These are phyloP conservation scores for Apodemus speciosus DNA, from an alignment of 2,113 vertebrate genomes.

Conservation along the genomic window DNA sequence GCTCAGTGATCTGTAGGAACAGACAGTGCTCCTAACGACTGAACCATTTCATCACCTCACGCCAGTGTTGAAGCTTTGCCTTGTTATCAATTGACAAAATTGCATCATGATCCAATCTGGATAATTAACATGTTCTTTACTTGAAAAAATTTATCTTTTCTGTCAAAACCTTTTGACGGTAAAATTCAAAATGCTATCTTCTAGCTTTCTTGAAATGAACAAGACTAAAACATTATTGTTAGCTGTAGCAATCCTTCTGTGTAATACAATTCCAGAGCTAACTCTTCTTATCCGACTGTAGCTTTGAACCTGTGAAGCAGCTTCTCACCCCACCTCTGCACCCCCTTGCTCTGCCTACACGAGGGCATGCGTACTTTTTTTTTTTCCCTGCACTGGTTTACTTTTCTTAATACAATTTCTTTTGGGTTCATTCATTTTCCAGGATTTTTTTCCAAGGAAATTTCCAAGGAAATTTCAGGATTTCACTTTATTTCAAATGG, in stretches of 20 bases:
- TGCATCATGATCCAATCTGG: not conserved
- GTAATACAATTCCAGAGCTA: not conserved
- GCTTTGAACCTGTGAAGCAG: not conserved
- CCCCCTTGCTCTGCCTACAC: not conserved
- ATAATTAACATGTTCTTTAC: not conserved
- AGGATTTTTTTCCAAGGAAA: too few species aligned
- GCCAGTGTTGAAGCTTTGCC: slow-evolving; percentile 1
- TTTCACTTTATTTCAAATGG: not conserved
- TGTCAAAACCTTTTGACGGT: not conserved
- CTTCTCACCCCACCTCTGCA: not conserved
- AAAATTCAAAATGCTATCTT: not conserved
- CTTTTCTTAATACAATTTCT: not conserved
- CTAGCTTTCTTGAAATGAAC: not conserved
- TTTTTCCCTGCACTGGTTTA: not conserved
- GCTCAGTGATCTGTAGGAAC: not conserved
- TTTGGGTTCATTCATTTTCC: not conserved
- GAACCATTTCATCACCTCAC: not conserved
- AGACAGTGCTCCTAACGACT: not conserved
- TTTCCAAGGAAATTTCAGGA: not conserved
- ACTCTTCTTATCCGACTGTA: not conserved
- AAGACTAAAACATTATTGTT: not conserved
- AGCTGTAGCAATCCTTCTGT: not conserved
- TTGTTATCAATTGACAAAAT: not conserved
- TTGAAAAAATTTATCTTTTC: not conserved
- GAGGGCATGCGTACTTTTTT: not conserved